Base-by-base conservation (phyloP, 2,113 vertebrate genomes). In the Pardalotus punctatus region DNA sequence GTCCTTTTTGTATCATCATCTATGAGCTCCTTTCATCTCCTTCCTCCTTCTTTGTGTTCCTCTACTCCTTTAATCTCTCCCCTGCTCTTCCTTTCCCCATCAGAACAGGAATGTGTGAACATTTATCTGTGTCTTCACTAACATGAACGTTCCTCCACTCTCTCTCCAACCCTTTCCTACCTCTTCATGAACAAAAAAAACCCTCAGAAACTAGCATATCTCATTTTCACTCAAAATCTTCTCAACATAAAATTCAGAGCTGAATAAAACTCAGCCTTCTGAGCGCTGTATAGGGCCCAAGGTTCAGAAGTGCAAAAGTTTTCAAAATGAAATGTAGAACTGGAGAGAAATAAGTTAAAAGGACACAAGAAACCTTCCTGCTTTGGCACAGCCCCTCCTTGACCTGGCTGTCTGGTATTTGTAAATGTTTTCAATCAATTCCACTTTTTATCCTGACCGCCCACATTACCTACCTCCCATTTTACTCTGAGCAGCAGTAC, bases 341-440 rank as follows among this genome's bases (percentile, higher is more conserved):
- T 51, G 47, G 36, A 69, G 36, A 27, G 18, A 85, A 88, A 31
- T 47, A 92, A 81, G 24, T 50, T 80, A 62, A 85, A 96, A 94
- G 19, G 16, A 12, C 66, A 48, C 36, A 77, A 79, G 42, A 69
- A 88, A 74, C 47, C 29, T 82, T 40, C 74, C 33, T 61, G 16
- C 87, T 90, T 77, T 66, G 58, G 14, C 54, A 86, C 38, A 95
- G 60, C 74, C 81, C 54, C 71, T 95, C 71, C 79, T 93, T 93
- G 94, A 95, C 90, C 94, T 66, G 10, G 17, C 61, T 50, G 74
- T 80, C 95, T 94, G 85, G 66, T 74, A 86, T 91, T 94, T 86
- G 87, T 91, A 91, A 87, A 87, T 91, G 93, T 93, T 96, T 97
- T 93, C 91, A 91, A 91, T 91, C 93, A 95, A 45, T 79, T 90